Conservation (phyloP, 2,797 vertebrate species). For the Menidia menidia region DNA sequence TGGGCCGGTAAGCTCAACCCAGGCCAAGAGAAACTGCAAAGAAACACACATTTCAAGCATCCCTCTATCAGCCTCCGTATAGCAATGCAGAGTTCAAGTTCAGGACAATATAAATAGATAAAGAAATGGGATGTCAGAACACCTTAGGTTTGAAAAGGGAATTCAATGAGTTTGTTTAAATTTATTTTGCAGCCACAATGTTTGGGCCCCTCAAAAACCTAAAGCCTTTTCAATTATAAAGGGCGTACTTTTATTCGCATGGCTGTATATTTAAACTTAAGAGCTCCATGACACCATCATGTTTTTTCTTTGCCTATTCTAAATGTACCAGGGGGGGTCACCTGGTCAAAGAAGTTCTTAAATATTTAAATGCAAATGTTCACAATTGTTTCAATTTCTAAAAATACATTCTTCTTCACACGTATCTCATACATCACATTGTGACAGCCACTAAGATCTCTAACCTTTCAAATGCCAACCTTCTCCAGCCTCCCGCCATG, state of each 20-base stretch:
- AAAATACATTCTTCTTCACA: conserved; percentile 4
- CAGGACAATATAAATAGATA: not conserved
- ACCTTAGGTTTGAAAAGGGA: too few species aligned
- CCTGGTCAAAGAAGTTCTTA: conserved; percentile 16
- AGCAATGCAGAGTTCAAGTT: not conserved
- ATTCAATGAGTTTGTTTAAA: too few species aligned
- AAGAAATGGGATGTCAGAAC: too few species aligned
- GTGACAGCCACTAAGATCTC: conserved; percentile 2
- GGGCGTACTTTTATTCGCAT: not conserved
- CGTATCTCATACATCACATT: not conserved
- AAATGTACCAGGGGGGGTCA: conserved; percentile 41
- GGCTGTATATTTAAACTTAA: too few species aligned
- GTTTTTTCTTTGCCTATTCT: conserved; percentile 28
- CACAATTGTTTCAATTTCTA: conserved; percentile 18
- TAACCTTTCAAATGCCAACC: not conserved
- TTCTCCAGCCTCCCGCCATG: conserved; percentile 2
- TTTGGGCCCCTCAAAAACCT: not conserved
- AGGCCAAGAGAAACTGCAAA: not conserved
- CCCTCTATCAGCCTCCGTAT: not conserved
- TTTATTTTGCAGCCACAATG: not conserved
- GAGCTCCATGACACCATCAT: not conserved
- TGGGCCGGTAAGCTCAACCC: not conserved
- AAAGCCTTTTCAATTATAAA: not conserved
- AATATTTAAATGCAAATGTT: conserved; percentile 22
- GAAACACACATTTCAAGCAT: not conserved